Evolutionary conservation across 1,140 invertebrate species (phyloP).

Genomic region (Nasonia longicornis): DNA sequence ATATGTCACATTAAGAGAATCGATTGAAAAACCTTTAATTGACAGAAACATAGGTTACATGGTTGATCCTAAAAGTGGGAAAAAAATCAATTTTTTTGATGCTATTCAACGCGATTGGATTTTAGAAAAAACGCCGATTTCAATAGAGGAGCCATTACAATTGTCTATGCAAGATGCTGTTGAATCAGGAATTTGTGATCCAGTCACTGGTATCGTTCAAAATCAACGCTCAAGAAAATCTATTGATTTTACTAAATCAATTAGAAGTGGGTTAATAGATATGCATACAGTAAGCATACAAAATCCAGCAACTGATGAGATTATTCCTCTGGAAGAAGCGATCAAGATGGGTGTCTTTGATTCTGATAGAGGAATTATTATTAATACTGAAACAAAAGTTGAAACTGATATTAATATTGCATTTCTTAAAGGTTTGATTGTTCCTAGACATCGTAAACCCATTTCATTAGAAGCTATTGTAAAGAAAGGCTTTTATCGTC

Average conservation of each 20-base stretch:
- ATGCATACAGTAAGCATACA: slow-evolving; percentile 78
- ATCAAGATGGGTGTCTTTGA: slow-evolving; percentile 83
- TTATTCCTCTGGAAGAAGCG: slow-evolving; percentile 79
- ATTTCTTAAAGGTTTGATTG: slow-evolving; percentile 78
- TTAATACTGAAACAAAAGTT: slow-evolving; percentile 77
- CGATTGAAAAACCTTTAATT: slow-evolving; percentile 79
- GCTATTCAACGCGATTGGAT: slow-evolving; percentile 73
- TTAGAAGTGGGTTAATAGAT: slow-evolving; percentile 81
- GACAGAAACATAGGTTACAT: slow-evolving; percentile 83
- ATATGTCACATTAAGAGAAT: slow-evolving; percentile 80
- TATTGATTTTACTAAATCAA: slow-evolving; percentile 78
- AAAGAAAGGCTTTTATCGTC: slow-evolving; percentile 78
- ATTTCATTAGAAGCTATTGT: slow-evolving; percentile 83
- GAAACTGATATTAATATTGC: slow-evolving; percentile 78
- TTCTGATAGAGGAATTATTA: slow-evolving; percentile 78
- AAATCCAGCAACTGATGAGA: slow-evolving; percentile 79
- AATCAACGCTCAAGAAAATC: slow-evolving; percentile 74
- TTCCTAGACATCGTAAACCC: slow-evolving; percentile 75
- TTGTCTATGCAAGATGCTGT: slow-evolving; percentile 77
- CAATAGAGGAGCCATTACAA: slow-evolving; percentile 58
- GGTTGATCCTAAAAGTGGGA: slow-evolving; percentile 85
- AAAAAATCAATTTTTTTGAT: slow-evolving; percentile 85
- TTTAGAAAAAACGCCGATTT: slow-evolving; percentile 50
- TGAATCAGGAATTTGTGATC: slow-evolving; percentile 75
- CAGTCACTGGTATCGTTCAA: slow-evolving; percentile 74